Conservation (phyloP, 2,113 vertebrate species). For the Paramisgurnus dabryanus region DNA sequence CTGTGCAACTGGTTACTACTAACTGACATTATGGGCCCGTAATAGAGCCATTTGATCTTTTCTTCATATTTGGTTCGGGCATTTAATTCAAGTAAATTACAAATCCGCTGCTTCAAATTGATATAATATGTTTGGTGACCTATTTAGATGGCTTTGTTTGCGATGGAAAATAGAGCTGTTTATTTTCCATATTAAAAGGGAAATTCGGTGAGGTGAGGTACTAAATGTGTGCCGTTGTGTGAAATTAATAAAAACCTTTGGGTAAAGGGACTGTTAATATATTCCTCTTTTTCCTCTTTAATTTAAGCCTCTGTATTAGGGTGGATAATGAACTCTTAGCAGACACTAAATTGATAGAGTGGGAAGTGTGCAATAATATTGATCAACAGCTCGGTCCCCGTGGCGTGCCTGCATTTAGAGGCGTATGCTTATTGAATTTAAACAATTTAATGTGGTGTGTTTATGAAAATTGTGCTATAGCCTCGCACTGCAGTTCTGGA, state of each 20-base stretch:
- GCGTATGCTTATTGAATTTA: constrained; percentile 75
- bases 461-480: constrained; percentile 47
- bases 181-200: constrained; percentile 53
- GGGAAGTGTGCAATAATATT: constrained; percentile 72
- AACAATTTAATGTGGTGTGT: constrained; percentile 62
- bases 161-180: constrained; percentile 41
- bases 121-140: constrained; percentile 21
- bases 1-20: constrained; percentile 24
- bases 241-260: constrained; percentile 68
- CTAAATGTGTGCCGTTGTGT: constrained; percentile 54
- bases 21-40: constrained; percentile 21
- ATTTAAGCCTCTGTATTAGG: constrained; percentile 71
- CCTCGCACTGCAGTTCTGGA: constrained; percentile 20
- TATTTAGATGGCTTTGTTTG: constrained; percentile 30
- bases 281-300: constrained; percentile 67
- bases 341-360: constrained; percentile 74
- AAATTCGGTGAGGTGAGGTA: constrained; percentile 48
- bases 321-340: constrained; percentile 72
- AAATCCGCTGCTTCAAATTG: constrained; percentile 13
- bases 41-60: constrained; percentile 18
- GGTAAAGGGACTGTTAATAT: constrained; percentile 65
- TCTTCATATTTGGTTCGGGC: constrained; percentile 11
- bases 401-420: constrained; percentile 65
- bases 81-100: constrained; percentile 34
- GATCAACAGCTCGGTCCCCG: constrained; percentile 65